phyloP scores from a whole-genome alignment of 2,888 invertebrate genomes.

The Antheraea yamamai region DNA sequence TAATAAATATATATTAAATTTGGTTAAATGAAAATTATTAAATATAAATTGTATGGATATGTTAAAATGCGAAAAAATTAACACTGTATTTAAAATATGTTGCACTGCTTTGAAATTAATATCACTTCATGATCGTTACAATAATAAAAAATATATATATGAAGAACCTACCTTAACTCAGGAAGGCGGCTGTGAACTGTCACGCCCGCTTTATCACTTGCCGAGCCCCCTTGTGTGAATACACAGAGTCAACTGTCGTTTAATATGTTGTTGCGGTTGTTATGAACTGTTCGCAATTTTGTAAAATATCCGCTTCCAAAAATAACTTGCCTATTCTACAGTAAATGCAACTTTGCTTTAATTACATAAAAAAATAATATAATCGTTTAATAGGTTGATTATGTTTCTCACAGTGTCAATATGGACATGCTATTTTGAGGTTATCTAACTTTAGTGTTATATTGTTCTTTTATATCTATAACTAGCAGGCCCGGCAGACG shows the following conservation, averaged over 20 bases:
- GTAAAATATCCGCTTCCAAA: not conserved
- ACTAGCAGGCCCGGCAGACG: no score
- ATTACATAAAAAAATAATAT: not conserved
- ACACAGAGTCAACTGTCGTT: constrained; percentile 32
- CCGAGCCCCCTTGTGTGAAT: constrained; percentile 47
- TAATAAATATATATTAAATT: no score
- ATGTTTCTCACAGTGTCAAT: no score
- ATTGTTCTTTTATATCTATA: no score
- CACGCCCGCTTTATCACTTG: constrained; percentile 40
- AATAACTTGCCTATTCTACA: not conserved
- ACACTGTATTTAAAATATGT: not conserved
- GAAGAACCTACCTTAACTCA: constrained; percentile 17
- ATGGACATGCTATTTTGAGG: no score
- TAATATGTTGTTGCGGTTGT: constrained; percentile 19
- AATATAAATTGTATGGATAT: no score
- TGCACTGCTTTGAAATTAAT: not conserved
- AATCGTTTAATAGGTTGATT: no score
- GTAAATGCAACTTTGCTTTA: not conserved
- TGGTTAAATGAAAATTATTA: no score
- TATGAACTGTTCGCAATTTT: constrained; percentile 2
- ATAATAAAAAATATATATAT: not conserved
- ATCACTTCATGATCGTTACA: not conserved
- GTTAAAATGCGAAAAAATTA: not conserved
- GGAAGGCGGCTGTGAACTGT: constrained; percentile 31
- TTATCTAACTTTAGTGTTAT: no score